Evolutionary conservation across 1,140 invertebrate genomes (phyloP).

Genomic region (Protaetia brevitarsis): DNA sequence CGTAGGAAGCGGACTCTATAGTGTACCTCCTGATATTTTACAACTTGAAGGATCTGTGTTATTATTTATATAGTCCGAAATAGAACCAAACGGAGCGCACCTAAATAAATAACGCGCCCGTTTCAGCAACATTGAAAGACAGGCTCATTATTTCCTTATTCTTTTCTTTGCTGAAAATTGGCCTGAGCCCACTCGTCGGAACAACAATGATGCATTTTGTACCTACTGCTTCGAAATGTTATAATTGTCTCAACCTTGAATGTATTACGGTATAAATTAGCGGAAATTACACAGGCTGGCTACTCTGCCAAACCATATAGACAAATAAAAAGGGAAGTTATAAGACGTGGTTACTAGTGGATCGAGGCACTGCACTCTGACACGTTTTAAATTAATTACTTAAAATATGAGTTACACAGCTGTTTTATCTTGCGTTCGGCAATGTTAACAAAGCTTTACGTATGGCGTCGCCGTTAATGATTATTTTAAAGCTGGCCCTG

Average conservation of each 20-base stretch:
- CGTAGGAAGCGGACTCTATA: no score
- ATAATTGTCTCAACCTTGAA: background rate
- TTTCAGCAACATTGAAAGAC: no score
- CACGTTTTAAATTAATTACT: background rate
- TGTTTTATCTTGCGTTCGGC: background rate
- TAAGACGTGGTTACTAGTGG: background rate
- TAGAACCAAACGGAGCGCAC: no score
- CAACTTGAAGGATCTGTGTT: no score
- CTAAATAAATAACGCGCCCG: no score
- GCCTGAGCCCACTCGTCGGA: no score
- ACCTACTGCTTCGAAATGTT: background rate
- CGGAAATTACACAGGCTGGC: background rate
- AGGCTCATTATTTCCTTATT: no score
- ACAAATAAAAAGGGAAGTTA: background rate
- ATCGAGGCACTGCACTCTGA: background rate
- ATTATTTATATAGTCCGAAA: no score
- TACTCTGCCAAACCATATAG: background rate
- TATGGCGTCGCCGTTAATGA: background rate
- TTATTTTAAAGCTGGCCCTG: constrained; percentile 15
- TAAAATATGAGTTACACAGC: constrained; percentile 11
- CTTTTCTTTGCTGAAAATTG: no score
- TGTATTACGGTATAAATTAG: background rate
- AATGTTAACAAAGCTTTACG: background rate
- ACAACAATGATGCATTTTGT: no score
- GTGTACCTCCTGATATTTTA: no score